Base-by-base conservation (phyloP, 2,797 vertebrate species). In the Lacerta bilineata region DNA sequence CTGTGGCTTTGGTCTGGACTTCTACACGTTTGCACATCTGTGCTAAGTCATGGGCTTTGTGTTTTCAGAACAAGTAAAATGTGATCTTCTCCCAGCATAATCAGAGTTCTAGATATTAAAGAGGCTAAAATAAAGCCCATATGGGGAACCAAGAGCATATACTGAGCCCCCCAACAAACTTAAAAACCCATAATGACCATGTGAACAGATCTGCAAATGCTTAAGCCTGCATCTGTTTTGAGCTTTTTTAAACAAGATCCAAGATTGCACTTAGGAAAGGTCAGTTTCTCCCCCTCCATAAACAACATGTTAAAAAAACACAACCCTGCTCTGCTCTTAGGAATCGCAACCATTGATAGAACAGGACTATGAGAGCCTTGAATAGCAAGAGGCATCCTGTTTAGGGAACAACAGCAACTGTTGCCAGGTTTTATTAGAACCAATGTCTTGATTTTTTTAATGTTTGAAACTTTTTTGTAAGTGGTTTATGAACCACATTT, bases 361-460 rank as follows among this genome's bases (percentile, higher is more conserved):
- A 71, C 15, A 50, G 23, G 39, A 15, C 76, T 46, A 29, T 6
- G 27, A 46, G 27, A 36, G 5, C 8, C 36, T 66, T 17, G 39
- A 85, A 66, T 72, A 55, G 72, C 39, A 66, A 85, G 25, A 69
- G n/a, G 10, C 13, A 55, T 50, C 61, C 77, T 18, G n/a, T 8
- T 77, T 50, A 41, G 55, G 59, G 41, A 55, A 61, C 27, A 43
- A 25, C 41, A 27, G 41, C 8, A 25, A 69, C 39, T 50, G 13
- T 55, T 75, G 33, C n/a, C 59, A 39, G 72, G 7, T 71, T 89
- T 75, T 81, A 85, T 68, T 89, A 86, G 10, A 55, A 85, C 83
- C 66, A 11, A 68, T 50, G n/a, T 64, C 39, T 75, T 41, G 41
- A 36, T 43, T 23, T 81, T 33, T 17, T 77, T 8, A 41, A 25